Conservation (phyloP, 2,113 vertebrate genomes). For the Aphelocoma coerulescens region DNA sequence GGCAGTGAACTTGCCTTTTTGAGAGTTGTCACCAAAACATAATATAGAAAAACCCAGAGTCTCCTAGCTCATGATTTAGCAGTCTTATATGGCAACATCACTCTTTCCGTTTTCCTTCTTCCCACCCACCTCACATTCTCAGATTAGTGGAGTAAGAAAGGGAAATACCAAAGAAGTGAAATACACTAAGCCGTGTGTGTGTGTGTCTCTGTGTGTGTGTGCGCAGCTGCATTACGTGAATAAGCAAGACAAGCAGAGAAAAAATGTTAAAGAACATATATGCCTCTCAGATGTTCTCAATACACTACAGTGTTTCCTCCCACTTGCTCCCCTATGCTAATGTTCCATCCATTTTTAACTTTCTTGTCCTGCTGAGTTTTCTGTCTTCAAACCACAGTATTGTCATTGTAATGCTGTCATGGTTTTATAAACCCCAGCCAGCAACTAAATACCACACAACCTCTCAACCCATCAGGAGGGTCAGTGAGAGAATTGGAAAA, state of each 20-base stretch:
- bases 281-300: neutral
- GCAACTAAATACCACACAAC: neutral
- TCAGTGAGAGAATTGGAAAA: neutral
- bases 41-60: accelerated
- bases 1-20: neutral
- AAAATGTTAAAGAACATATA: neutral
- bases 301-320: neutral
- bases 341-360: neutral
- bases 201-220: neutral
- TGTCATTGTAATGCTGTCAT: neutral
- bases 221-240: neutral
- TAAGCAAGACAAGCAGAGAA: neutral
- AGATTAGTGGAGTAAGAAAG: neutral
- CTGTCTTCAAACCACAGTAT: neutral
- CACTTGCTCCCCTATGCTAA: neutral
- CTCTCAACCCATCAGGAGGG: neutral
- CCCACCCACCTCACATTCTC: neutral
- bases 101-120: neutral
- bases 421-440: neutral
- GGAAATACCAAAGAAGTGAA: neutral
- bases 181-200: neutral
- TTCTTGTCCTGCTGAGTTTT: neutral
- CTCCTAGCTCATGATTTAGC: neutral
- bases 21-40: neutral
- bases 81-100: neutral